Evolutionary conservation across 2,888 invertebrate species (phyloP).

Genomic region (Ornithoptera alexandrae): DNA sequence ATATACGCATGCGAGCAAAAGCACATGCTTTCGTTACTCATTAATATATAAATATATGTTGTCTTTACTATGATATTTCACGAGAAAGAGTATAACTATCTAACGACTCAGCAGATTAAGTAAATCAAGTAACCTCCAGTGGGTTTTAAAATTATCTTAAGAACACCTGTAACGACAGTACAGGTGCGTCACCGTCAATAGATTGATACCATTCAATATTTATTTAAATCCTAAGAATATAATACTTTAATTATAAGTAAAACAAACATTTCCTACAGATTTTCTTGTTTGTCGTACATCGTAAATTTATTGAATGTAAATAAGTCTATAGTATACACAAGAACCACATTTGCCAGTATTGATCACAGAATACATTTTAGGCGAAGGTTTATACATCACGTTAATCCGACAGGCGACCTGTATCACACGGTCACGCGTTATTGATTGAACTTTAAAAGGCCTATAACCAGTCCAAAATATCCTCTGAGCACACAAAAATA

Average conservation of each 20-base stretch:
- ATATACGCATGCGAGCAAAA: not conserved
- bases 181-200: too few relatives aligned
- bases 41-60: not conserved
- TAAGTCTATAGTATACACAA: not conserved
- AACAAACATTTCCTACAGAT: too few relatives aligned
- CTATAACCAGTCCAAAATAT: conserved; percentile 17
- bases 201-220: too few relatives aligned
- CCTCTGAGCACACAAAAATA: conserved; percentile 13
- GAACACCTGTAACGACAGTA: too few relatives aligned
- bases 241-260: too few relatives aligned
- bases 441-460: conserved; percentile 26
- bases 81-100: not conserved
- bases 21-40: not conserved
- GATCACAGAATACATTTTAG: conserved; percentile 10
- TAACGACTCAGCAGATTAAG: too few relatives aligned
- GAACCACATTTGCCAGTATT: not conserved
- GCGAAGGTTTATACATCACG: conserved; percentile 10
- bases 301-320: not conserved
- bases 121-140: too few relatives aligned
- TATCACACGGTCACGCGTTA: conserved; percentile 24
- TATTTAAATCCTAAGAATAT: too few relatives aligned
- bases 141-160: too few relatives aligned
- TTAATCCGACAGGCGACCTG: conserved; percentile 22
- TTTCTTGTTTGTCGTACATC: too few relatives aligned
- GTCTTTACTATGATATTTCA: too few relatives aligned